Conservation (phyloP, 2,888 invertebrate species). For the Lamellibrachia columna region DNA sequence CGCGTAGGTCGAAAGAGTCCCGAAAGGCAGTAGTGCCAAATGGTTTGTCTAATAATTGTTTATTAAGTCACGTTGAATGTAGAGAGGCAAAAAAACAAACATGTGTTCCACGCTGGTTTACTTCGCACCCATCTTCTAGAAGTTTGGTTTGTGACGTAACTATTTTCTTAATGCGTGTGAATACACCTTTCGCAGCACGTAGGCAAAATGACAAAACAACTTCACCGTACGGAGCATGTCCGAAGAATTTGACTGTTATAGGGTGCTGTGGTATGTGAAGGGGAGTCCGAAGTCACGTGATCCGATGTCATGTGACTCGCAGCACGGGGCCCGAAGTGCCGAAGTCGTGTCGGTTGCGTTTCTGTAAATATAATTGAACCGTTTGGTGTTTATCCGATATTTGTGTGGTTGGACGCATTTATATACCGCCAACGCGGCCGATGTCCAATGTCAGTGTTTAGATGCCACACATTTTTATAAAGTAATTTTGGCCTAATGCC, state of each 20-base stretch:
- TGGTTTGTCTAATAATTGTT: neutral
- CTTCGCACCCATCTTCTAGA: neutral
- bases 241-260: neutral
- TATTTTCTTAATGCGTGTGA: neutral
- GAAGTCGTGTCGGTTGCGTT: neutral
- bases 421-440: no score
- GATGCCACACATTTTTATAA: no score
- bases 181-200: neutral
- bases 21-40: neutral
- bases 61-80: no score
- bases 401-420: neutral
- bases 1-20: constrained; percentile 26
- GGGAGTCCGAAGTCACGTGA: no score
- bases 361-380: neutral
- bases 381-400: neutral
- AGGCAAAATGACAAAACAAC: neutral
- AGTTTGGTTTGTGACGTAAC: neutral
- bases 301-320: neutral
- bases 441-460: no score
- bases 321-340: neutral
- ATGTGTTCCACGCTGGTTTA: neutral
- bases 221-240: neutral
- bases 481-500: no score
- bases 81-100: neutral
- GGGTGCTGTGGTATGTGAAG: no score